These are phyloP conservation scores for Megalurothrips usitatus DNA, from an alignment of 2,888 invertebrate species.

Conservation along the genomic window DNA sequence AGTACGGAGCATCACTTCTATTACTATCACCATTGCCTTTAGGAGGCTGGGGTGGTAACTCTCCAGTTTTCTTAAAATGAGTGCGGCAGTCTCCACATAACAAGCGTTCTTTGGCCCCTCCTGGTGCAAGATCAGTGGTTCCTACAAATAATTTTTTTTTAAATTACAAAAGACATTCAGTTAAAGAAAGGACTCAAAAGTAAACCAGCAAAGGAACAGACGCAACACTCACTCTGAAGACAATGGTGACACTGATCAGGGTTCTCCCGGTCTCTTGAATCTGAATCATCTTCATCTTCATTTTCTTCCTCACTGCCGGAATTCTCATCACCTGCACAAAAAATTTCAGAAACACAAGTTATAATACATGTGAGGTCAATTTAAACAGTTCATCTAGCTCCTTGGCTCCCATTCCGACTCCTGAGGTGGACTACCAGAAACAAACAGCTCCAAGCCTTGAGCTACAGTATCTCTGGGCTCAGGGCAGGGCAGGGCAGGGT, in stretches of 20 bases:
- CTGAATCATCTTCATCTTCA: conserved; percentile 91
- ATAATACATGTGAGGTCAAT: background rate
- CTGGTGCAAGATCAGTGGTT: conserved; percentile 49
- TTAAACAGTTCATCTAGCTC: conserved; percentile 17
- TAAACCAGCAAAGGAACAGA: conserved; percentile 25
- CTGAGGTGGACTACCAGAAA: background rate
- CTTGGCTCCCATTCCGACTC: background rate
- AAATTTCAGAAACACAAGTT: background rate
- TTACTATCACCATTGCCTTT: conserved; percentile 41
- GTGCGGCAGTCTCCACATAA: conserved; percentile 72
- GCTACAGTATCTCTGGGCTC: background rate
- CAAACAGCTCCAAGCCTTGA: background rate
- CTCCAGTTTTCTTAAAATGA: conserved; percentile 72
- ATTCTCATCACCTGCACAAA: conserved; percentile 53
- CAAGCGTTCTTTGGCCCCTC: conserved; percentile 56
- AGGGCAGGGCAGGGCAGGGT: background rate
- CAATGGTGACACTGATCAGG: conserved; percentile 71
- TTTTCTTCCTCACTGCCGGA: conserved; percentile 64
- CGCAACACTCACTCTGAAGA: conserved; percentile 40
- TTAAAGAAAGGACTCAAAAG: conserved; percentile 33
- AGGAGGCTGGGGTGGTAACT: conserved; percentile 57
- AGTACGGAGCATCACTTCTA: conserved; percentile 45
- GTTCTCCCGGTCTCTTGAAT: conserved; percentile 73
- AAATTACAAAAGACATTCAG: conserved; percentile 62
- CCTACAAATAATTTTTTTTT: background rate